These are phyloP conservation scores for Hydrocynus forskahlii DNA, from an alignment of 2,797 vertebrate genomes.

Conservation along the genomic window DNA sequence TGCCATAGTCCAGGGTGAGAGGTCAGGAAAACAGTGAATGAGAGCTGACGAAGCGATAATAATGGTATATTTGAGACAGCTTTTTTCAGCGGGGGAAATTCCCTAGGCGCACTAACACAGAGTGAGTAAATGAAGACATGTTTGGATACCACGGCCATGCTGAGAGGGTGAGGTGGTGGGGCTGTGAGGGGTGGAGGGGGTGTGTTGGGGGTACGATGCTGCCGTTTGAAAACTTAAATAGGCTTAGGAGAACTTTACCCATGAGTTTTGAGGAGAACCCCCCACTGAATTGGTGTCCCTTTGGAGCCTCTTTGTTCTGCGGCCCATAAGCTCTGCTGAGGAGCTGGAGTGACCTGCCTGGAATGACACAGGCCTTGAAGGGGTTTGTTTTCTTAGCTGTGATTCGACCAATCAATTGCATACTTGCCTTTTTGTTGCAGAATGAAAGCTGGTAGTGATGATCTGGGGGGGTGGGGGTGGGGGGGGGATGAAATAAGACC, in stretches of 20 bases:
- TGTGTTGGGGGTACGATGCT: constrained; percentile 59
- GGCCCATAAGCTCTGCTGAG: constrained; percentile 56
- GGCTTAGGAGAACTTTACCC: constrained; percentile 91
- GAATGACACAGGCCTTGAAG: constrained; percentile 54
- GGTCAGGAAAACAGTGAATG: constrained; percentile 97
- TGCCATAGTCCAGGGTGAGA: constrained; percentile 97
- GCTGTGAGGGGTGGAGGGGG: constrained; percentile 61
- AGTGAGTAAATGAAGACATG: constrained; percentile 98
- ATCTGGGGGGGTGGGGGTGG: constrained; percentile 26
- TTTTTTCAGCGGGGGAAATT: constrained; percentile 84
- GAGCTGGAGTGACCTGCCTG: constrained; percentile 51
- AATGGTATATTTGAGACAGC: constrained; percentile 86
- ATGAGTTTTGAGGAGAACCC: constrained; percentile 68
- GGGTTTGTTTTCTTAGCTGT: constrained; percentile 58
- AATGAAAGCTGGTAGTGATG: constrained; percentile 48
- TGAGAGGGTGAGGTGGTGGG: constrained; percentile 80
- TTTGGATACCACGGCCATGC: constrained; percentile 90
- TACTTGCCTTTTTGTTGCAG: constrained; percentile 42
- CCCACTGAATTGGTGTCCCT: constrained; percentile 52
- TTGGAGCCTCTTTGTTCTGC: constrained; percentile 56
- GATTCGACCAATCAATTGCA: constrained; percentile 52
- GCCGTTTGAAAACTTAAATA: constrained; percentile 92
- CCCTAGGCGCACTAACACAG: constrained; percentile 85
- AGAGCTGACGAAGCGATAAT: constrained; percentile 95
- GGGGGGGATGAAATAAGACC: constrained; percentile 14